Conservation (phyloP, 2,888 invertebrate genomes). For the Ennomos erosarius region DNA sequence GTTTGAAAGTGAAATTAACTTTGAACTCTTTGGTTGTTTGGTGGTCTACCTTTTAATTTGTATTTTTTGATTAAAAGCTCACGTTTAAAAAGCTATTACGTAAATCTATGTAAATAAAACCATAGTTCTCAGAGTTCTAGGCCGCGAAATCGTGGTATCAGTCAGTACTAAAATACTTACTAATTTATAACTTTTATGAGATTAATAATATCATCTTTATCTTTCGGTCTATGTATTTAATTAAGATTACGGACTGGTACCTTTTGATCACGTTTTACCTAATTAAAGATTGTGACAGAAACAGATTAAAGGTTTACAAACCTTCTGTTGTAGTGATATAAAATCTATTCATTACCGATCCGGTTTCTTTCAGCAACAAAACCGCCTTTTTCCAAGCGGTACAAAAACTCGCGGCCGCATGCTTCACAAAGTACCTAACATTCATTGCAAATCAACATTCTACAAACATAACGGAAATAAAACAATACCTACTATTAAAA, state of each 20-base stretch:
- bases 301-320: conserved; percentile 19
- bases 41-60: no score
- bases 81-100: no score
- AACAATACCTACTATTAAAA: conserved; percentile 26
- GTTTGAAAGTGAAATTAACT: no score
- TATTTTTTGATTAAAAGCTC: no score
- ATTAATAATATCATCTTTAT: no score
- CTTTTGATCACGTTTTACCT: conserved; percentile 19
- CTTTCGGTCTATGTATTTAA: conserved; percentile 9
- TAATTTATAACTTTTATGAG: no score
- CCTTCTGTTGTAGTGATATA: conserved; percentile 38
- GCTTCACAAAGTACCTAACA: conserved; percentile 34
- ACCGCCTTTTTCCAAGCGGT: conserved; percentile 79
- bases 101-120: no score
- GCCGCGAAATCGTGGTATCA: background rate
- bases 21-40: no score
- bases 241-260: background rate
- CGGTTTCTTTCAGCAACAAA: conserved; percentile 73
- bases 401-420: conserved; percentile 51
- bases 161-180: no score
- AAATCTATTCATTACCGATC: conserved; percentile 56
- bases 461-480: conserved; percentile 23
- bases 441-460: conserved; percentile 29
- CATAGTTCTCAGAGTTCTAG: no score
- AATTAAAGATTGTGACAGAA: conserved; percentile 39